A percentile compares a stretch with the other conserved stretches of the same genome.
Evolutionary conservation across 2,888 invertebrate species (phyloP).

Genomic region (Capitulum mitella): DNA sequence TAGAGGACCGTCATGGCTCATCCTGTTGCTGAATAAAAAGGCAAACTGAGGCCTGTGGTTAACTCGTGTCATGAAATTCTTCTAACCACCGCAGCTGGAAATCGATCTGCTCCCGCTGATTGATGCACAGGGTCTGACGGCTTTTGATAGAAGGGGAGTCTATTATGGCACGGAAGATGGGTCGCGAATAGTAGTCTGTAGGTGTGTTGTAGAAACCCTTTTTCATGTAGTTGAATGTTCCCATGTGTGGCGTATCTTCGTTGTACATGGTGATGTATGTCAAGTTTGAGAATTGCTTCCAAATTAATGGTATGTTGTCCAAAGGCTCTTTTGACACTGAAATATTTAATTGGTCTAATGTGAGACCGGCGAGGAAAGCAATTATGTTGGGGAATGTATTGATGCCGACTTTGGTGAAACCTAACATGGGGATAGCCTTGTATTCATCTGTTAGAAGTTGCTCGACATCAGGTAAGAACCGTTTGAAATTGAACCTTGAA

Average conservation of each 20-base stretch:
- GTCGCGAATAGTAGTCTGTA: background rate
- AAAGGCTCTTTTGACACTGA: background rate
- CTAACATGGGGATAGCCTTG: background rate
- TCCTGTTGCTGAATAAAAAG: background rate
- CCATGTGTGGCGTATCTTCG: no score
- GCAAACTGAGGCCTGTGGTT: background rate
- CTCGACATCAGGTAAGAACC: no score
- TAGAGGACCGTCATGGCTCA: background rate
- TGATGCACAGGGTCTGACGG: no score
- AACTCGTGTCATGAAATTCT: no score
- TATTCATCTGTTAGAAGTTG: no score
- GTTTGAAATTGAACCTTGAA: background rate
- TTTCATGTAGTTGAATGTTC: background rate
- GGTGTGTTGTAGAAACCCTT: background rate
- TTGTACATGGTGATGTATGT: background rate
- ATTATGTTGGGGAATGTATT: background rate
- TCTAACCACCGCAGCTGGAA: no score
- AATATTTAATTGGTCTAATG: background rate
- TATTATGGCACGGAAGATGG: background rate
- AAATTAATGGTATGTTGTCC: background rate
- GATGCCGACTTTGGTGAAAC: background rate
- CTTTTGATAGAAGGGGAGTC: no score
- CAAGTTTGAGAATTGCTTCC: background rate
- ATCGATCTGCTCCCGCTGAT: no score
- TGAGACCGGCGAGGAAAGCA: background rate